phyloP scores from a whole-genome alignment of 2,797 vertebrate genomes.

The Lemur catta region DNA sequence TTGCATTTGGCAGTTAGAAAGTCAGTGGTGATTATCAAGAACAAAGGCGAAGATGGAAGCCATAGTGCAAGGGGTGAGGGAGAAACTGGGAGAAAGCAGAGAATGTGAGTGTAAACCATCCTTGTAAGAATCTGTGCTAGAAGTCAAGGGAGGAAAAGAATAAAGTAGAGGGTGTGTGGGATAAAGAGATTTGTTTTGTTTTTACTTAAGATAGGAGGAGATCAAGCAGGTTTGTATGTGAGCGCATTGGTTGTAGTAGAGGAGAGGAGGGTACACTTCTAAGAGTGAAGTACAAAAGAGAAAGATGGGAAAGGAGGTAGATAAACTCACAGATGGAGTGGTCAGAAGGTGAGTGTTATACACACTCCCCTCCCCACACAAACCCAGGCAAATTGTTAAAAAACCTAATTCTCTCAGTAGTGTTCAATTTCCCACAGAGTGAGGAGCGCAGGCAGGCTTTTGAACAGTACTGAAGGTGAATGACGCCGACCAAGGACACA shows the following conservation, averaged over 20 bases:
- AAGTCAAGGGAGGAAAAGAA: not conserved
- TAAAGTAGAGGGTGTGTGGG: not conserved
- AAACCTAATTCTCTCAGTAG: not conserved
- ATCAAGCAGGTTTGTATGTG: not conserved
- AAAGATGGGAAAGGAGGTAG: not conserved
- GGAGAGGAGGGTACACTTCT: not conserved
- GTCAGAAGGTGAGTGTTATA: not conserved
- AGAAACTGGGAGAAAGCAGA: not conserved
- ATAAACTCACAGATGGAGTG: not conserved
- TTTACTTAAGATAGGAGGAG: not conserved
- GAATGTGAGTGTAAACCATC: not conserved
- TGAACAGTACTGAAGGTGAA: not conserved
- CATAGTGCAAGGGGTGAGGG: not conserved
- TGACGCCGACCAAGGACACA: not conserved
- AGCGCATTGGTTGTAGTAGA: not conserved
- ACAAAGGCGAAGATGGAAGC: not conserved
- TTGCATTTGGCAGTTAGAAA: not conserved
- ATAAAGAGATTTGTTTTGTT: not conserved
- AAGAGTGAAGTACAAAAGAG: not conserved
- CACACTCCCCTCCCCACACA: not conserved
- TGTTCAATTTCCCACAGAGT: not conserved
- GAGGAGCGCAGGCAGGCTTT: not conserved
- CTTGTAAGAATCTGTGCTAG: not conserved
- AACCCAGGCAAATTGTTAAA: not conserved
- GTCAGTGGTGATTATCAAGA: not conserved